A percentile compares a stretch with the other conserved stretches of the same genome.
Evolutionary conservation across 2,797 vertebrate genomes (phyloP).

Genomic region (Poliocrania exsul): DNA sequence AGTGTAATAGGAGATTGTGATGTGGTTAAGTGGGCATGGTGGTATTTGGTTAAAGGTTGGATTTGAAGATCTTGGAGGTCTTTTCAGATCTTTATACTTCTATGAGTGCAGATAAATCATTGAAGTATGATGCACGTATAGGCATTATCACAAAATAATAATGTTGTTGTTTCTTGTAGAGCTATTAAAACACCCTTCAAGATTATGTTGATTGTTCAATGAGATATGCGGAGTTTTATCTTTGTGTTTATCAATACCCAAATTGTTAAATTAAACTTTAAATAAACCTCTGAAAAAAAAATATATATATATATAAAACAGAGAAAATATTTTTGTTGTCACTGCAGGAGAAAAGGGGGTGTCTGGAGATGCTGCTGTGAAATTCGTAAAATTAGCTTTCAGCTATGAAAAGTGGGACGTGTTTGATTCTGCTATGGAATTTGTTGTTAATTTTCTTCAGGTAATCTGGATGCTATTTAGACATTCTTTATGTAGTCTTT

Average conservation of each 20-base stretch:
- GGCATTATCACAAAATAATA: neutral
- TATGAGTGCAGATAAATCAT: neutral
- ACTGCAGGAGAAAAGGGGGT: conserved; percentile 81
- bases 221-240: neutral
- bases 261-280: neutral
- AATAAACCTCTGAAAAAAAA: neutral
- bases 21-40: neutral
- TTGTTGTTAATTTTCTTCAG: conserved; percentile 82
- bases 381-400: conserved; percentile 89
- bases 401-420: conserved; percentile 85
- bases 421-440: conserved; percentile 78
- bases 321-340: conserved; percentile 21
- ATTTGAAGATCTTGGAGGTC: neutral
- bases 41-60: neutral
- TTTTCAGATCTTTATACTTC: neutral
- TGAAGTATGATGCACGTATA: neutral
- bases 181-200: neutral
- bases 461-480: conserved; percentile 69
- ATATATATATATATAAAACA: neutral
- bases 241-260: neutral
- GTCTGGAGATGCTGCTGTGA: conserved; percentile 82
- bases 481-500: neutral
- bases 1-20: neutral
- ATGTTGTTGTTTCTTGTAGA: neutral
- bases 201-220: neutral